Evolutionary conservation across 2,113 vertebrate species (phyloP).

Genomic region (Lates calcarifer): DNA sequence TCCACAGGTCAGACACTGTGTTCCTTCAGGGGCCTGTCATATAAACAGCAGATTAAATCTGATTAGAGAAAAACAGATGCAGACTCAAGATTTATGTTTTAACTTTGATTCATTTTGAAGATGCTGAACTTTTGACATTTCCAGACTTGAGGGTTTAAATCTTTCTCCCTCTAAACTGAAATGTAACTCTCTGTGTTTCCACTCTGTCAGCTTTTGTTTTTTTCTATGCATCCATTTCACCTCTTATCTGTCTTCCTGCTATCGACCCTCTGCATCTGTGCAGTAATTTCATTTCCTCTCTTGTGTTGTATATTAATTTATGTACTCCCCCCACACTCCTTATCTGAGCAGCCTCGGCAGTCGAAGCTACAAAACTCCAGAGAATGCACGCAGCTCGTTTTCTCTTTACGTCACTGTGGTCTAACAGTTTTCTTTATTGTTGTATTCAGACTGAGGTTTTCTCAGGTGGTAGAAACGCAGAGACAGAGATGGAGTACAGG

Average conservation of each 20-base stretch:
- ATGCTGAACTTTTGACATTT: not conserved
- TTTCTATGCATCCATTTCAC: slow-evolving; percentile 40
- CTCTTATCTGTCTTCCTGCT: slow-evolving; percentile 50
- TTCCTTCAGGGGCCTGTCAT: too few relatives aligned
- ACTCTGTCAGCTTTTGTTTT: slow-evolving; percentile 27
- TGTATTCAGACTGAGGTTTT: slow-evolving; percentile 9
- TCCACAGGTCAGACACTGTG: not conserved
- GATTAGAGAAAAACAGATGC: too few relatives aligned
- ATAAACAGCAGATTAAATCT: not conserved
- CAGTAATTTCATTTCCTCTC: slow-evolving; percentile 74
- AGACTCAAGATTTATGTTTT: too few relatives aligned
- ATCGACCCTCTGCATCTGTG: slow-evolving; percentile 42
- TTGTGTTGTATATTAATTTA: slow-evolving; percentile 53
- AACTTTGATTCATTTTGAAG: not conserved
- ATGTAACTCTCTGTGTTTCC: slow-evolving; percentile 9
- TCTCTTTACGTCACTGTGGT: not conserved
- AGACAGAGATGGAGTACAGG: slow-evolving; percentile 7
- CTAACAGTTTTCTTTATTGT: not conserved
- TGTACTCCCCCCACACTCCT: slow-evolving; percentile 21
- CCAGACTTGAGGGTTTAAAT: not conserved
- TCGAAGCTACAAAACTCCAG: slow-evolving; percentile 23
- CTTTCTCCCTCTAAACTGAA: slow-evolving; percentile 2
- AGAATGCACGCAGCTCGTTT: slow-evolving; percentile 20
- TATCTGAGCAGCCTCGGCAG: slow-evolving; percentile 47
- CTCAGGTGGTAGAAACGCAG: not conserved